Evolutionary conservation across 1,140 invertebrate genomes (phyloP).

Genomic region (Brachionus paranguensis): DNA sequence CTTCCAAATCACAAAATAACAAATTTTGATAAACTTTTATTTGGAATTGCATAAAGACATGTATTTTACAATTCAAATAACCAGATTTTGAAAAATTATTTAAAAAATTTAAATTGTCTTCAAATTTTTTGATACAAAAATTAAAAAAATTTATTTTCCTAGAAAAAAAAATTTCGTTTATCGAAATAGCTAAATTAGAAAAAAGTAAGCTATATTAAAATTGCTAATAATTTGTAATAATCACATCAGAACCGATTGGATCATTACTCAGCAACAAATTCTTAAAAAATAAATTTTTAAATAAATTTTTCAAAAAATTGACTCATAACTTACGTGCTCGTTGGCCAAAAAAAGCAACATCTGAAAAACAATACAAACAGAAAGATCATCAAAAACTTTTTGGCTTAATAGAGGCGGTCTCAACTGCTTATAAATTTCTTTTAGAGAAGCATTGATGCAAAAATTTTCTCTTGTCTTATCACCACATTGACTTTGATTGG

Average conservation of each 20-base stretch:
- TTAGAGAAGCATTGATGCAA: neutral
- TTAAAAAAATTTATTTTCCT: no score
- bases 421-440: constrained; percentile 9
- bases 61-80: no score
- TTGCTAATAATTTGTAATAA: constrained; percentile 8
- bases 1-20: no score
- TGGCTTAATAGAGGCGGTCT: neutral
- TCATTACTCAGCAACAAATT: constrained; percentile 30
- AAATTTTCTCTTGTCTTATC: neutral
- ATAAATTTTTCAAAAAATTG: neutral
- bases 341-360: constrained; percentile 28
- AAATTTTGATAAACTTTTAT: no score
- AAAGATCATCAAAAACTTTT: constrained; percentile 35
- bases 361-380: constrained; percentile 27
- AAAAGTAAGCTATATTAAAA: neutral
- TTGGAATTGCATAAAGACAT: no score
- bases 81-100: no score
- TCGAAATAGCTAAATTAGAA: neutral
- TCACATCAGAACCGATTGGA: constrained; percentile 28
- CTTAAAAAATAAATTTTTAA: neutral
- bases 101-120: no score
- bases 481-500: neutral
- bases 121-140: no score
- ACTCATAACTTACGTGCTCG: neutral
- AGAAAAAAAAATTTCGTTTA: neutral